These are phyloP conservation scores for Pseudocheirus occidentalis DNA, from an alignment of 2,797 vertebrate species.

Conservation along the genomic window DNA sequence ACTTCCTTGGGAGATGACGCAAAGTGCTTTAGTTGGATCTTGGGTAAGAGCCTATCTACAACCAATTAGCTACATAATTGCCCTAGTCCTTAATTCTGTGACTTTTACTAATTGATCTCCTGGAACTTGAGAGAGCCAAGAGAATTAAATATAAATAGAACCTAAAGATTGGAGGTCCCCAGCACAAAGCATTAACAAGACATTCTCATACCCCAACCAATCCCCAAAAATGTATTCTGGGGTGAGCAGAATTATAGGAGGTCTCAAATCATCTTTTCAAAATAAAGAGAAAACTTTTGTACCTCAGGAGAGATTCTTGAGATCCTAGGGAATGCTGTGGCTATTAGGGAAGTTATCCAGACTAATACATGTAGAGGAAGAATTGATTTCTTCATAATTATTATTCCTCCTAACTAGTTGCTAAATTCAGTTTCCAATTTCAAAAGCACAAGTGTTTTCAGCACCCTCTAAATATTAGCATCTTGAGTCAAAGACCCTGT, in stretches of 20 bases:
- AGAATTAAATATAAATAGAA: slow-evolving; percentile 23
- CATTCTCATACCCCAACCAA: not conserved
- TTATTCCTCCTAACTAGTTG: not conserved
- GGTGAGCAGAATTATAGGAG: not conserved
- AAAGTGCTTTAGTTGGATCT: slow-evolving; percentile 76
- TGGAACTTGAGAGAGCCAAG: slow-evolving; percentile 38
- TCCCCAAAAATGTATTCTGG: not conserved
- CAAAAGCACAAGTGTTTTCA: not conserved
- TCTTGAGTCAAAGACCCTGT: not conserved
- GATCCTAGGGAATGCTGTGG: not conserved
- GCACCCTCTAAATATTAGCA: not conserved
- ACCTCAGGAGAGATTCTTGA: not conserved
- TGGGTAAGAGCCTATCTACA: slow-evolving; percentile 74
- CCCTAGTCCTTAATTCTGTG: not conserved
- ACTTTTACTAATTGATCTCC: not conserved
- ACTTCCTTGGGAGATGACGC: slow-evolving; percentile 68
- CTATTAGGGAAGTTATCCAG: not conserved
- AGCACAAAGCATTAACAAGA: not conserved
- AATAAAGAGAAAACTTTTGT: not conserved
- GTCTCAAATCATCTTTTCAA: not conserved
- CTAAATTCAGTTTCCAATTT: not conserved
- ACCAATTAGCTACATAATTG: slow-evolving; percentile 14
- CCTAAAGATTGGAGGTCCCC: not conserved
- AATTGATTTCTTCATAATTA: not conserved
- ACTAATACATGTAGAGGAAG: not conserved